phyloP scores from a whole-genome alignment of 1,140 invertebrate genomes.

The Drosophila truncata region DNA sequence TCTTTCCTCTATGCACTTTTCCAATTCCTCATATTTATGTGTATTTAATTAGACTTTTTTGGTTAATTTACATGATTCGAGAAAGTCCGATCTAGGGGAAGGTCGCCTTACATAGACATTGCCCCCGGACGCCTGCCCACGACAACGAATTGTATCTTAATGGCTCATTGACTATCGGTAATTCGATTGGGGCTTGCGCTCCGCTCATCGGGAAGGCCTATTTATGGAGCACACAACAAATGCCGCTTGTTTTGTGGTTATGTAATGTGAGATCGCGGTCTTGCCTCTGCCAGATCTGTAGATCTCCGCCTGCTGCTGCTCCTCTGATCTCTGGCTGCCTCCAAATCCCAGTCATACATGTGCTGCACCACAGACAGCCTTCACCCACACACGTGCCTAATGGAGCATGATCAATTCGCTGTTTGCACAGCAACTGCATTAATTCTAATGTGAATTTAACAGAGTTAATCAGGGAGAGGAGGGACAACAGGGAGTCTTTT shows the following conservation, averaged over 20 bases:
- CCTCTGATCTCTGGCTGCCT: background rate
- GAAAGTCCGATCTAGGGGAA: constrained; percentile 41
- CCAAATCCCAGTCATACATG: constrained; percentile 12
- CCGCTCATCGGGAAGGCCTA: constrained; percentile 57
- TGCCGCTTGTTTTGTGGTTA: constrained; percentile 53
- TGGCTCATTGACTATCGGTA: constrained; percentile 72
- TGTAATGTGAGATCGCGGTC: constrained; percentile 52
- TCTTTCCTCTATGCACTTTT: background rate
- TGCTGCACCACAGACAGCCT: constrained; percentile 65
- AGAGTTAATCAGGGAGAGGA: background rate
- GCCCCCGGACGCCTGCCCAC: constrained; percentile 48
- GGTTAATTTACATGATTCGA: constrained; percentile 21
- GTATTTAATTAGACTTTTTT: constrained; percentile 6
- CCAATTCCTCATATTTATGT: background rate
- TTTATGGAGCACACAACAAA: constrained; percentile 64
- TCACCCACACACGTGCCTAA: constrained; percentile 74
- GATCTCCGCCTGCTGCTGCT: background rate
- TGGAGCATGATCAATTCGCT: constrained; percentile 56
- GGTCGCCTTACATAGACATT: constrained; percentile 48
- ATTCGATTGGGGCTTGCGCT: constrained; percentile 56
- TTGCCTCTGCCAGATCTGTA: too few species aligned
- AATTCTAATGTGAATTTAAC: constrained; percentile 3
- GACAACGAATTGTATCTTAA: constrained; percentile 49
- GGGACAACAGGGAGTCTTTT: too few species aligned
- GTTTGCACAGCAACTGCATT: constrained; percentile 34